Evolutionary conservation across 2,113 vertebrate genomes (phyloP).

Genomic region (Oryzias woworae): DNA sequence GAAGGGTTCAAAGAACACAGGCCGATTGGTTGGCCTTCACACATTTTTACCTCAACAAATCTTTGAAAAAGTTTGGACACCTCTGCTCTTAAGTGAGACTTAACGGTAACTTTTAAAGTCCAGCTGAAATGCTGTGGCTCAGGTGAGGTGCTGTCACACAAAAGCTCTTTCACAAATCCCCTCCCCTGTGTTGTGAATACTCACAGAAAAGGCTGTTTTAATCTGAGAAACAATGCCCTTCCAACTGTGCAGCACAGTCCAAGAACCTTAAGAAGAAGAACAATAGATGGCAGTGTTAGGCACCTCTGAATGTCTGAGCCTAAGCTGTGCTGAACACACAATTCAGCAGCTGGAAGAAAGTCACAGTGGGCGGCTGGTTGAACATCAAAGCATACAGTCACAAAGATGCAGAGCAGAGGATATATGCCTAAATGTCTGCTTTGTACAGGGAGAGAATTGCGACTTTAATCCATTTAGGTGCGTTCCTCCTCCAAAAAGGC

Average conservation of each 20-base stretch:
- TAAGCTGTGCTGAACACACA: constrained; percentile 56
- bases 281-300: constrained; percentile 69
- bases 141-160: background rate
- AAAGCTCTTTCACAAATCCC: constrained; percentile 19
- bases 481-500: constrained; percentile 51
- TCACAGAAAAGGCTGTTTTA: constrained; percentile 31
- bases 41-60: too few relatives aligned
- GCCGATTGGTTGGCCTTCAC: too few relatives aligned
- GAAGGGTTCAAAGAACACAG: too few relatives aligned
- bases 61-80: too few relatives aligned
- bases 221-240: constrained; percentile 48
- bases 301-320: constrained; percentile 52
- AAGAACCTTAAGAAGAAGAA: constrained; percentile 51
- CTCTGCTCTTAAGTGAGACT: too few relatives aligned
- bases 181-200: constrained; percentile 7
- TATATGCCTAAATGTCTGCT: constrained; percentile 60
- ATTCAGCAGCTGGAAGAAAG: constrained; percentile 55
- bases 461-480: constrained; percentile 73
- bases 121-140: background rate
- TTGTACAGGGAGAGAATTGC: constrained; percentile 61
- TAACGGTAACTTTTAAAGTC: too few relatives aligned
- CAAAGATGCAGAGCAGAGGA: constrained; percentile 60
- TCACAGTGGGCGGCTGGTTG: constrained; percentile 68
- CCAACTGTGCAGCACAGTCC: constrained; percentile 34
- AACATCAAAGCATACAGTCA: constrained; percentile 65